These are phyloP conservation scores for Caloenas nicobarica DNA, from an alignment of 2,113 vertebrate genomes.

Conservation along the genomic window DNA sequence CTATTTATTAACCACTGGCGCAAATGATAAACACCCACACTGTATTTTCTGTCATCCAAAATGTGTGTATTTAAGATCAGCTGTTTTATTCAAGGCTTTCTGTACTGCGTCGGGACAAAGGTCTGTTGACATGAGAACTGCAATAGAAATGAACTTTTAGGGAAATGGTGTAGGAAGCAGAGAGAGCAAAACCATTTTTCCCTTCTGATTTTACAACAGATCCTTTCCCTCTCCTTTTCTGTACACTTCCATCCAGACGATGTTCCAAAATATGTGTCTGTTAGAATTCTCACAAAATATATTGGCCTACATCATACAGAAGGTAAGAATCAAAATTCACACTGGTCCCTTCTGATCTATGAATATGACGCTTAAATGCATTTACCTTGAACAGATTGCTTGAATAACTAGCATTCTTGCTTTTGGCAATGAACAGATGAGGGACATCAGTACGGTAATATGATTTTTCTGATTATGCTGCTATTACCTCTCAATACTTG, in stretches of 20 bases:
- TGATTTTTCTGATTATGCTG: background rate
- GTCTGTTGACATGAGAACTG: background rate
- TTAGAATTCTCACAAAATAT: background rate
- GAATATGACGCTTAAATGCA: background rate
- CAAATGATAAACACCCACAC: background rate
- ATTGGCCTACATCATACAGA: background rate
- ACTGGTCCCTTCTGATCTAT: background rate
- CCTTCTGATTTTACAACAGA: background rate
- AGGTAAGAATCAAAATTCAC: background rate
- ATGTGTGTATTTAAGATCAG: background rate
- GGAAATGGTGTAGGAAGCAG: background rate
- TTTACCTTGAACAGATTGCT: background rate
- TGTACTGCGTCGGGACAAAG: background rate
- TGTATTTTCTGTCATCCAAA: background rate
- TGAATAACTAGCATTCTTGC: background rate
- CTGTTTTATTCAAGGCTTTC: background rate
- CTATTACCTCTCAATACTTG: conserved; percentile 16
- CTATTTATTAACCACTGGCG: background rate
- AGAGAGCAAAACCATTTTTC: background rate
- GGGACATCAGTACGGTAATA: background rate
- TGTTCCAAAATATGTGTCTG: background rate
- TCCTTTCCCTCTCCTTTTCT: background rate
- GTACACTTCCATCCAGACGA: background rate
- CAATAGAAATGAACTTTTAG: background rate
- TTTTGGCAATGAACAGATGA: background rate